phyloP scores from a whole-genome alignment of 1,140 invertebrate genomes.

The Tetranychus urticae region DNA sequence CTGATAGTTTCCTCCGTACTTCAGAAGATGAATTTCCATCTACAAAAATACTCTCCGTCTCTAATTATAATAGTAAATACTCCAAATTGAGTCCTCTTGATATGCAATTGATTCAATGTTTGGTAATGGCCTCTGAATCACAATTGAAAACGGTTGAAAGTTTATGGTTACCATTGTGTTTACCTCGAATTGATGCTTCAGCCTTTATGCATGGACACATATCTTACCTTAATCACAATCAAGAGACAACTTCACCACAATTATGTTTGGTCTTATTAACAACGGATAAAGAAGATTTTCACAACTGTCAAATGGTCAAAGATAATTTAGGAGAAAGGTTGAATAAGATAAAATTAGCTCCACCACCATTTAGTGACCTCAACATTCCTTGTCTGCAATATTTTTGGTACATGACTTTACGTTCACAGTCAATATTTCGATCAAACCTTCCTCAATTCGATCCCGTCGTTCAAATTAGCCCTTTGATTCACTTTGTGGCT shows the following conservation, averaged over 20 bases:
- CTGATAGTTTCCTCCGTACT: neutral
- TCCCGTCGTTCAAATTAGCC: constrained; percentile 1
- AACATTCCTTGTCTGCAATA: constrained; percentile 6
- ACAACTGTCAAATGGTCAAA: constrained; percentile 7
- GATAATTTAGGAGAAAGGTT: neutral
- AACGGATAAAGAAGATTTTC: constrained; percentile 9
- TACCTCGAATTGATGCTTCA: constrained; percentile 8
- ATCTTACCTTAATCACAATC: constrained; percentile 4
- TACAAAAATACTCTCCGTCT: constrained; percentile 4
- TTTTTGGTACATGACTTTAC: constrained; percentile 7
- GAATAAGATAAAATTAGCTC: neutral
- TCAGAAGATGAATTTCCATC: neutral
- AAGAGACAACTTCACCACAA: neutral
- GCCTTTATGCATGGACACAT: constrained; percentile 9
- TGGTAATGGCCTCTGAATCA: constrained; percentile 4
- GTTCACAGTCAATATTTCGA: neutral
- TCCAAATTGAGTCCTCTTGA: constrained; percentile 6
- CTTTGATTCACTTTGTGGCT: constrained; percentile 7
- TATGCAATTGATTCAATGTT: constrained; percentile 5
- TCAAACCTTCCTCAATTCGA: neutral
- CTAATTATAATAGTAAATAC: constrained; percentile 5
- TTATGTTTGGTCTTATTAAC: constrained; percentile 8
- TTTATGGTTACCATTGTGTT: constrained; percentile 10
- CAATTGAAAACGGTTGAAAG: constrained; percentile 8
- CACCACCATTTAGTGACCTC: neutral